Percentiles rank a stretch among this genome's conserved stretches.
Conservation (phyloP, 2,888 invertebrate genomes). For the Hemaris fuciformis region DNA sequence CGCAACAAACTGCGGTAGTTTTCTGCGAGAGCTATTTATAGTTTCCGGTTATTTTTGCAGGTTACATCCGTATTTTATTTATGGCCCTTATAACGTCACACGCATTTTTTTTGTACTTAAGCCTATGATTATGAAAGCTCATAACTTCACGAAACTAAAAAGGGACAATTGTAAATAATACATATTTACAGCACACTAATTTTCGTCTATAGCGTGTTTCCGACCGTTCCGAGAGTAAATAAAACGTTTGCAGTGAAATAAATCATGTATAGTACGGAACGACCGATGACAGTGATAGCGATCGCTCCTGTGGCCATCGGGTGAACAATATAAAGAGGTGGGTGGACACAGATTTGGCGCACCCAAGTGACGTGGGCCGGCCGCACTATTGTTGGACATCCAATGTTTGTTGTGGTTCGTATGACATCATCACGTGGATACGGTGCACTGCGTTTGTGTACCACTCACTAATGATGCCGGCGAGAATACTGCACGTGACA, state of each 20-base stretch:
- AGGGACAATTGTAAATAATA: background rate
- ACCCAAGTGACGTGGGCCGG: conserved; percentile 55
- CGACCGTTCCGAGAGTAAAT: background rate
- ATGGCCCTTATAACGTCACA: background rate
- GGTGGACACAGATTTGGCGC: conserved; percentile 52
- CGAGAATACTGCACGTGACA: background rate
- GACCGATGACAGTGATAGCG: background rate
- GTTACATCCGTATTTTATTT: background rate
- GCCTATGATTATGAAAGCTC: background rate
- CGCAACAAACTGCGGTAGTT: background rate
- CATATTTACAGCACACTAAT: background rate
- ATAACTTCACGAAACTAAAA: too few relatives aligned
- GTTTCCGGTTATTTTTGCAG: background rate
- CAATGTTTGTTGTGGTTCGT: conserved; percentile 28
- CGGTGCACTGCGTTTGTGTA: conserved; percentile 43
- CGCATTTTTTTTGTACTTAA: background rate
- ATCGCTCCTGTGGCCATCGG: background rate
- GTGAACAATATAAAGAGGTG: conserved; percentile 25
- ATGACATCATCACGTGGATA: conserved; percentile 56
- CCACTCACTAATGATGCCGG: background rate
- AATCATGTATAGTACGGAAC: background rate
- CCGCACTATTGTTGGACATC: conserved; percentile 53
- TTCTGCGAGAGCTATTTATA: background rate
- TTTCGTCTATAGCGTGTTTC: background rate
- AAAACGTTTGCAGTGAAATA: background rate